Evolutionary conservation across 2,113 vertebrate species (phyloP).

Genomic region (Tamias sibiricus): DNA sequence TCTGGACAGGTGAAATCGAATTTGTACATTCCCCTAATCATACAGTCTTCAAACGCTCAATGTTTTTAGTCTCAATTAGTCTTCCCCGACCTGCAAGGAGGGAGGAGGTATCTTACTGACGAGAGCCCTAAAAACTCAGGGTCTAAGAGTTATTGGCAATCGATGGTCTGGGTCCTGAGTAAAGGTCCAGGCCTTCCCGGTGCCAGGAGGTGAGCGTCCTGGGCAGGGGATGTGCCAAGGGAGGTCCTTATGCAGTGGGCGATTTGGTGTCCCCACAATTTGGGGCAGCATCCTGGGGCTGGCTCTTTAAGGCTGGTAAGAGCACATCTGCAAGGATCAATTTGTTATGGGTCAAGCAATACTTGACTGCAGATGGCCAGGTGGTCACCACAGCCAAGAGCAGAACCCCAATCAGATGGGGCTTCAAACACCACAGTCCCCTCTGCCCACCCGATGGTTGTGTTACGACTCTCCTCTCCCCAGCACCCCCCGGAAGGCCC

Average conservation of each 20-base stretch:
- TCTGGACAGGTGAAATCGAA: slow-evolving; percentile 84
- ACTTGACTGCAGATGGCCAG: background rate
- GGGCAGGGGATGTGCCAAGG: background rate
- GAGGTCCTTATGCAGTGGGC: background rate
- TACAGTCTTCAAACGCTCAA: slow-evolving; percentile 83
- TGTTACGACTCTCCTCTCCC: background rate
- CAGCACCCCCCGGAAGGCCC: no score
- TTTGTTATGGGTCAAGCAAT: background rate
- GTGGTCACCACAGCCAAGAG: background rate
- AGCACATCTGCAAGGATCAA: background rate
- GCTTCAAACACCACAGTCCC: rapidly evolving
- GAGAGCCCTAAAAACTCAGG: slow-evolving; percentile 72
- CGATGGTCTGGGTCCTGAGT: slow-evolving; percentile 68
- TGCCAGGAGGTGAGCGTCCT: background rate
- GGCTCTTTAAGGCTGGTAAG: background rate
- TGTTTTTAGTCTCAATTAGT: slow-evolving; percentile 81
- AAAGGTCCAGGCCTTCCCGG: slow-evolving; percentile 42
- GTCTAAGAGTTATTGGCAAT: slow-evolving; percentile 66
- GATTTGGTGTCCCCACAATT: background rate
- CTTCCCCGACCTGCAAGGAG: slow-evolving; percentile 64
- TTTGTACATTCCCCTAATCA: slow-evolving; percentile 86
- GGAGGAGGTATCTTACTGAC: slow-evolving; percentile 70
- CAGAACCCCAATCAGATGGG: background rate
- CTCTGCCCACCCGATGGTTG: rapidly evolving
- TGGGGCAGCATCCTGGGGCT: background rate